These are phyloP conservation scores for Scleropages formosus DNA, from an alignment of 2,797 vertebrate species.

Conservation along the genomic window DNA sequence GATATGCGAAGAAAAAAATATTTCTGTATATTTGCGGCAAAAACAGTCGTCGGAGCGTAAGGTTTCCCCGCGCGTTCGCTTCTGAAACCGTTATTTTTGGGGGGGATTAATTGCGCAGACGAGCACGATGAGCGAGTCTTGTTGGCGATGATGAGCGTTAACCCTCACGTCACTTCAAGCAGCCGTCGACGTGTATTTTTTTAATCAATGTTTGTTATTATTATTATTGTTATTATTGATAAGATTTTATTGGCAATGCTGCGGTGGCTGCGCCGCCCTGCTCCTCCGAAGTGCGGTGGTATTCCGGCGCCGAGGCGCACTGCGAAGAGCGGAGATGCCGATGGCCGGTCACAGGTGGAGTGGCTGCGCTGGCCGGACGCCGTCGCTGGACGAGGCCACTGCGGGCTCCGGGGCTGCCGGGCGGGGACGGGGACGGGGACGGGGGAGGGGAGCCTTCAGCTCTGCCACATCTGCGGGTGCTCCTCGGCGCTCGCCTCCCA, in stretches of 20 bases:
- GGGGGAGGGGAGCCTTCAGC: constrained; percentile 24
- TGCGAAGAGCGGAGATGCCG: constrained; percentile 19
- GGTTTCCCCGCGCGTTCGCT: constrained; percentile 9
- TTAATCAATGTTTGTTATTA: neutral
- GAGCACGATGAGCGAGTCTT: constrained; percentile 23
- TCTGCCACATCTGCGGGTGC: constrained; percentile 33
- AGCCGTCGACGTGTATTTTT: neutral
- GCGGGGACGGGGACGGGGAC: constrained; percentile 9
- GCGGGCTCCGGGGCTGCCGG: constrained; percentile 18
- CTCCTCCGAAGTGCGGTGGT: constrained; percentile 11
- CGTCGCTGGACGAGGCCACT: constrained; percentile 3
- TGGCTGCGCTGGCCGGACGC: constrained; percentile 4
- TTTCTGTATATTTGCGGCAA: too few species aligned
- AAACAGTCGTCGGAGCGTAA: neutral
- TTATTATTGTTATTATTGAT: neutral
- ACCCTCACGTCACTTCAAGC: constrained; percentile 22
- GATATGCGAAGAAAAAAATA: neutral
- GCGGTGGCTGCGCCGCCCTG: neutral
- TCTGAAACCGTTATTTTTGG: constrained; percentile 15
- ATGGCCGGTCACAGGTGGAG: constrained; percentile 24
- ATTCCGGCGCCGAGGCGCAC: constrained; percentile 23
- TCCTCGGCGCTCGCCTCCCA: constrained; percentile 34
- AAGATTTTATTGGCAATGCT: constrained; percentile 1
- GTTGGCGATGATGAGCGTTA: constrained; percentile 15
- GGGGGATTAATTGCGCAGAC: constrained; percentile 19